A percentile compares a stretch with the other conserved stretches of the same genome.
Conservation (phyloP, 2,888 invertebrate genomes). For the Hyles lineata region DNA sequence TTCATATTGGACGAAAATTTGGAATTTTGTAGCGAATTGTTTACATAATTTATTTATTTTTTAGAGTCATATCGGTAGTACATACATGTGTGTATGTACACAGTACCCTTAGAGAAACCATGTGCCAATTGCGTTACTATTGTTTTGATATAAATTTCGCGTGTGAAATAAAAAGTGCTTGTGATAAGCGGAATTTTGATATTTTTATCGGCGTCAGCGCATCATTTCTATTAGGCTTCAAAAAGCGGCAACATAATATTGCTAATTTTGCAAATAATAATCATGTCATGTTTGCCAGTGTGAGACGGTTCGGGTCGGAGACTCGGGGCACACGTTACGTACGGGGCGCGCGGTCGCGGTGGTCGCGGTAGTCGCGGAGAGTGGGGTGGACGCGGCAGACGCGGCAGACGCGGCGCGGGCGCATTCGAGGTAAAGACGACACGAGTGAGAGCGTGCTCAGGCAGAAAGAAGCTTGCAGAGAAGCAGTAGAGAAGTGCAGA, state of each 20-base stretch:
- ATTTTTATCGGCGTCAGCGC: slow-evolving; percentile 61
- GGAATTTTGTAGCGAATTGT: slow-evolving; percentile 1
- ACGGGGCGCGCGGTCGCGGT: slow-evolving; percentile 40
- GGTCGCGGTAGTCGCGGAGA: slow-evolving; percentile 55
- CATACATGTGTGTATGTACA: not conserved
- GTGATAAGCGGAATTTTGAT: slow-evolving; percentile 35
- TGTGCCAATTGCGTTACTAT: not conserved
- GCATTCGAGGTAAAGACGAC: slow-evolving; percentile 67
- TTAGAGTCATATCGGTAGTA: not conserved
- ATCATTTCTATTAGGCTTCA: slow-evolving; percentile 70
- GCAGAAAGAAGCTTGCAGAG: slow-evolving; percentile 85
- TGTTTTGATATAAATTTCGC: slow-evolving; percentile 17
- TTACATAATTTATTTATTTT: not conserved
- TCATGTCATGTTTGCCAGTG: slow-evolving; percentile 59
- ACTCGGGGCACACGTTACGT: slow-evolving; percentile 39
- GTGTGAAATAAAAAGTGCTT: slow-evolving; percentile 31
- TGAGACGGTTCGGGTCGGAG: slow-evolving; percentile 63
- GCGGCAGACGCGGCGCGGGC: slow-evolving; percentile 68
- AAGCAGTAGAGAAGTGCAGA: slow-evolving; percentile 85
- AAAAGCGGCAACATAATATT: slow-evolving; percentile 80
- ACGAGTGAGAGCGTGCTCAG: slow-evolving; percentile 82
- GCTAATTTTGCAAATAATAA: slow-evolving; percentile 72
- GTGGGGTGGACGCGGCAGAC: slow-evolving; percentile 56
- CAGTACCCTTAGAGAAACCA: not conserved
- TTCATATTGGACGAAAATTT: not conserved